Base-by-base conservation (phyloP, 2,888 invertebrate species). In the Scaptomyza parva region DNA sequence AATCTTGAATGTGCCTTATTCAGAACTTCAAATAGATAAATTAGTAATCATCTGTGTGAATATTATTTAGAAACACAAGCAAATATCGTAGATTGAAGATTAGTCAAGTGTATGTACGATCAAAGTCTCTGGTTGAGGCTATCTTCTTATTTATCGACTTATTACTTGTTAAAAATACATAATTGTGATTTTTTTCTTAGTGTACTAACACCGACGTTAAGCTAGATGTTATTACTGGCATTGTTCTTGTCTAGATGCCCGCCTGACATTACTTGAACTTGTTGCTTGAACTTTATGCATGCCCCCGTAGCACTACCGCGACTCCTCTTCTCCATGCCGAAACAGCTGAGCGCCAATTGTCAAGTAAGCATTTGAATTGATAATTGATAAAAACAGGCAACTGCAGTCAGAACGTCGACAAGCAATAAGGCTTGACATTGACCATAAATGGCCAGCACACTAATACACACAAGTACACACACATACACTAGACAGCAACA, bases 251-350 rank as follows among this genome's bases (percentile, higher is more conserved):
- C 33, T 47, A 20, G 18, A 9, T 4, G 17, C 37, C 7, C 17
- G 17, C 8, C 17, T 37, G 45, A 78, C 68, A 69, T 73, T 73
- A 69, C 57, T 60, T 82, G 79, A 85, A 83, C 82, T 85, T 85
- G 82, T 53, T 50, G 70, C 84, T 75, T 82, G 79, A 85, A 79
- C 82, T 83, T 71, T 70, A 48, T 20, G 53, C 35, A 28, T 18
- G 18, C 28, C 18, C 33, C 30, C 28, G 8, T 17, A 14, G 43
- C 14, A 1, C 1, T 14, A 0, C 47, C 2, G 1, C 8, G 9
- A 20, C 3, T 2, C n/a, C 30, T 28, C 20, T 12, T 24, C 35
- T 39, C 35, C 67, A 72, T 70, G 59, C 68, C 43, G 57, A 47
- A 9, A 24, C 22, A 33, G 55, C 47, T 54, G 26, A 43, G 33